Base-by-base conservation (phyloP, 2,888 invertebrate genomes). In the Phorcus lineatus region DNA sequence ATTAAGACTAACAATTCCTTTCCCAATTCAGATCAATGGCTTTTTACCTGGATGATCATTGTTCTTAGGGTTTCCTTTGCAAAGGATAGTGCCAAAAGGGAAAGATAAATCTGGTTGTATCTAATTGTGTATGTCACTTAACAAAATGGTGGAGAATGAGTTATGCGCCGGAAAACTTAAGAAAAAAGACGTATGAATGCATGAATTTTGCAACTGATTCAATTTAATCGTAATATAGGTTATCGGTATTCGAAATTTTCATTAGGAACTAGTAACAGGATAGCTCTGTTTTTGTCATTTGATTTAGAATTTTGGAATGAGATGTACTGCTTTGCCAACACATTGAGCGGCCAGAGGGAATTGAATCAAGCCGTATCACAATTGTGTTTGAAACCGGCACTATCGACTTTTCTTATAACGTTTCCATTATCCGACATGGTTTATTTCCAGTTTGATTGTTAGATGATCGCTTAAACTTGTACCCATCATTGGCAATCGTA, bases 191-290 rank as follows among this genome's bases (percentile, higher is more conserved):
- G 40, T 70, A 70, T 70, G 70, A 70, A 70, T 70, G 70, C 40
- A 19, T 36, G 70, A 70, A n/a, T 40, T 36, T 70, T 70, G 31
- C 70, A 70, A 36, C n/a, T 36, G 40, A 70, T 70, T 70, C 40
- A 70, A 70, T 70, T 70, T 70, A 70, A 70, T 70, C 70, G 70
- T 70, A 70, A 70, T 70, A 36, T 70, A n/a, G 70, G 70, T 40
- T 70, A 70, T 70, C 40, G 70, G 70, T 70, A 31, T 31, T 70
- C 70, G 70, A 36, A 70, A 70, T 70, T 70, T 70, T 70, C 70
- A 70, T 70, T 70, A 70, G 70, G 17, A 17, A 31, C 31, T 17
- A 70, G 31, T 70, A 70, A 70, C 19, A 40, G 70, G 40, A 70
- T 70, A 24, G 1, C 70, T 40, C 17, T 70, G 70, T 70, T 70